phyloP scores from a whole-genome alignment of 2,888 invertebrate genomes.

The Eurytoma adleriae region DNA sequence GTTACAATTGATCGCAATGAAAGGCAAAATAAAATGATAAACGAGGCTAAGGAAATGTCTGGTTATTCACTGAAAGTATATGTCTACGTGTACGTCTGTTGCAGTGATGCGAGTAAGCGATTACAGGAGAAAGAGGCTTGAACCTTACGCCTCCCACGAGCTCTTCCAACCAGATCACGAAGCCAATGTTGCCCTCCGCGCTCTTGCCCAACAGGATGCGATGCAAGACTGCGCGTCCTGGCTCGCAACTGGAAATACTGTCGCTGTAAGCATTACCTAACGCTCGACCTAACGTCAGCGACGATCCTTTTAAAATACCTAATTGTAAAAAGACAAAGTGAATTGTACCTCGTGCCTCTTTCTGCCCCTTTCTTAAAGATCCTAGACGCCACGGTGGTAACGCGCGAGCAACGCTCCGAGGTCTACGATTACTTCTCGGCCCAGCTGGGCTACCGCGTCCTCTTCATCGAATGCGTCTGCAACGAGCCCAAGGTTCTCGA shows the following conservation, averaged over 20 bases:
- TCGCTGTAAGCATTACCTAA: constrained; percentile 81
- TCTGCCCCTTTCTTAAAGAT: constrained; percentile 30
- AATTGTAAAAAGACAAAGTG: neutral
- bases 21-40: too few relatives aligned
- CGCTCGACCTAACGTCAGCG: neutral
- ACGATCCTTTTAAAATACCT: neutral
- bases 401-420: constrained; percentile 86
- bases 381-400: constrained; percentile 95
- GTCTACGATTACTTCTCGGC: constrained; percentile 85
- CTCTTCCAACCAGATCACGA: constrained; percentile 92
- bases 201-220: constrained; percentile 89
- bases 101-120: constrained; percentile 95
- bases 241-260: constrained; percentile 86
- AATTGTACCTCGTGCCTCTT: neutral
- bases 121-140: constrained; percentile 90
- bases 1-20: too few relatives aligned
- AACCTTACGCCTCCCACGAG: constrained; percentile 89
- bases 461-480: constrained; percentile 95
- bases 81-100: constrained; percentile 58
- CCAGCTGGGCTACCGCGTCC: constrained; percentile 88
- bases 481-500: constrained; percentile 86
- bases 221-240: constrained; percentile 91
- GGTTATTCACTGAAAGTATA: too few relatives aligned
- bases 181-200: constrained; percentile 88
- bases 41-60: too few relatives aligned